A percentile compares a stretch with the other conserved stretches of the same genome.
phyloP scores from a whole-genome alignment of 2,113 vertebrate genomes.

The Hemiprocne comata region DNA sequence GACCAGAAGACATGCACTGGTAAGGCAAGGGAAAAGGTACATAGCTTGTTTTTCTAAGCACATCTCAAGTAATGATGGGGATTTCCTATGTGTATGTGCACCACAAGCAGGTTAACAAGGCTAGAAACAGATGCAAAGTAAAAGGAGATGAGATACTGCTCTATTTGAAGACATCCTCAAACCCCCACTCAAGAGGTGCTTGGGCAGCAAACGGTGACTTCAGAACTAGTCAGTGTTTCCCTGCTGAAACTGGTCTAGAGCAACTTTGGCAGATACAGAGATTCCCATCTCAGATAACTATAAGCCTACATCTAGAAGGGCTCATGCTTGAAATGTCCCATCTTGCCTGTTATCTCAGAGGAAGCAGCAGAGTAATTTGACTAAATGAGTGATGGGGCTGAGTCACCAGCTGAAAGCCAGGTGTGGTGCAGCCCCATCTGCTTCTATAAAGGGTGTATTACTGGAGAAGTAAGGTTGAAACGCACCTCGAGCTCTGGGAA shows the following conservation, averaged over 20 bases:
- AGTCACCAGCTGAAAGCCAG: background rate
- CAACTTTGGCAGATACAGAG: background rate
- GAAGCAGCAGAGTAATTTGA: background rate
- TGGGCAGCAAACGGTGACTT: background rate
- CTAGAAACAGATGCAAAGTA: background rate
- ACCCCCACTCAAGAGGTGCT: background rate
- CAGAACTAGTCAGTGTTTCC: background rate
- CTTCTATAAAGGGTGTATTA: background rate
- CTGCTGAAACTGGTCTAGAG: background rate
- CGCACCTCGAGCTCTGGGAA: background rate
- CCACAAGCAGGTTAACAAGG: background rate
- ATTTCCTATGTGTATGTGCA: rapidly evolving
- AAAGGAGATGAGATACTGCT: background rate
- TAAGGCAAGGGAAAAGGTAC: constrained; percentile 26
- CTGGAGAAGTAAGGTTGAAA: background rate
- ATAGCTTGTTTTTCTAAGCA: rapidly evolving
- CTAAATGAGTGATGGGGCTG: background rate
- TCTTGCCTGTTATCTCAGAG: background rate
- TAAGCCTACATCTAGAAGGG: background rate
- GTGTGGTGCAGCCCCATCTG: background rate
- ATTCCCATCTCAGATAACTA: background rate
- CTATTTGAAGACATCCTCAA: background rate
- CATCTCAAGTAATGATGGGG: rapidly evolving
- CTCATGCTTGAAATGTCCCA: background rate
- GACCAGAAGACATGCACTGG: constrained; percentile 90